Evolutionary conservation across 1,140 invertebrate species (phyloP).

Genomic region (Diorhabda sublineata): DNA sequence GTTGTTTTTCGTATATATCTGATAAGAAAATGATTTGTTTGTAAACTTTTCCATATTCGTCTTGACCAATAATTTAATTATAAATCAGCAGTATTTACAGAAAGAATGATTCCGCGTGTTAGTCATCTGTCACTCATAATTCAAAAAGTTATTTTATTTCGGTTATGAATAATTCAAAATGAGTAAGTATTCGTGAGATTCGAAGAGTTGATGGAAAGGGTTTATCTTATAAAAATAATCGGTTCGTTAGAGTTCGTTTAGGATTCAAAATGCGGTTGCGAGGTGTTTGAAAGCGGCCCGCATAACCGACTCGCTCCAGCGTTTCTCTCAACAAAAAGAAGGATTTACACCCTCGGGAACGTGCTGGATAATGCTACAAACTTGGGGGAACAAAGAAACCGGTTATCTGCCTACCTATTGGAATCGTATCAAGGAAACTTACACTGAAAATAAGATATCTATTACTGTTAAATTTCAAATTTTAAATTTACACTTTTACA

Average conservation of each 20-base stretch:
- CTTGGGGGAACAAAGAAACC: slow-evolving; percentile 37
- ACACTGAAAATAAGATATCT: slow-evolving; percentile 10
- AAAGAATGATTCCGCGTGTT: not conserved
- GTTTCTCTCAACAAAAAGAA: slow-evolving; percentile 34
- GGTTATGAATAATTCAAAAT: slow-evolving; percentile 27
- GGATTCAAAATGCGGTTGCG: slow-evolving; percentile 27
- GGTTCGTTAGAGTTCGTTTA: slow-evolving; percentile 33
- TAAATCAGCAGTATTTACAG: too few species aligned
- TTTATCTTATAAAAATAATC: slow-evolving; percentile 36
- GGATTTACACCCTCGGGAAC: slow-evolving; percentile 37
- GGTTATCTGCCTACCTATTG: slow-evolving; percentile 32
- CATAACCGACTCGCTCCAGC: slow-evolving; percentile 17
- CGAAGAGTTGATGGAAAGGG: slow-evolving; percentile 12
- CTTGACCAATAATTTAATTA: too few species aligned
- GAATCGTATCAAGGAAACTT: slow-evolving; percentile 23
- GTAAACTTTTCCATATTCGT: too few species aligned
- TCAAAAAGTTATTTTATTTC: slow-evolving; percentile 1
- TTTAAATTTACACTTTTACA: not conserved
- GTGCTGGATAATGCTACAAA: slow-evolving; percentile 31
- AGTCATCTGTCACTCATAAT: not conserved
- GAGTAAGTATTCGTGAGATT: not conserved
- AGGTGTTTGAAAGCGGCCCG: slow-evolving; percentile 26
- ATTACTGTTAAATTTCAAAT: not conserved
- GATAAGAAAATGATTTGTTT: too few species aligned
- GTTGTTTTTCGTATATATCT: too few species aligned